A percentile compares a stretch with the other conserved stretches of the same genome.
These are phyloP conservation scores for Mystacornis crossleyi DNA, from an alignment of 2,113 vertebrate genomes.

Conservation along the genomic window DNA sequence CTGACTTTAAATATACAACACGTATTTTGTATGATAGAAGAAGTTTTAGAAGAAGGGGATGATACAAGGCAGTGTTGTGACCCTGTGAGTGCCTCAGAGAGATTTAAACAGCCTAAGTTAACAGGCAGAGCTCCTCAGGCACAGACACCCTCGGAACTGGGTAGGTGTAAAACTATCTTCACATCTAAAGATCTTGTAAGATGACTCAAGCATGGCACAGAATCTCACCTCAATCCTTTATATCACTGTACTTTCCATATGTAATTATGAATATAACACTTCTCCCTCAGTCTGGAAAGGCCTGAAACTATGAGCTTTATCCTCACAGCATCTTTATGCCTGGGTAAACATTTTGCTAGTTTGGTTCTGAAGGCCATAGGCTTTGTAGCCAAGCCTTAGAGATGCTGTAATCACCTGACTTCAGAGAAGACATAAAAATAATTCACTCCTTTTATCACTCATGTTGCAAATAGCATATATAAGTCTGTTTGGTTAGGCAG, in stretches of 20 bases:
- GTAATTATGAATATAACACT: neutral
- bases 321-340: neutral
- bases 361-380: neutral
- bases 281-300: neutral
- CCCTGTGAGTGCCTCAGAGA: neutral
- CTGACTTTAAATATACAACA: neutral
- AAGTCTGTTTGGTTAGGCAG: neutral
- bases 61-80: neutral
- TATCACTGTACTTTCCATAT: neutral
- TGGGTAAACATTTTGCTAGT: neutral
- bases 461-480: fast-evolving
- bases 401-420: neutral
- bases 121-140: neutral
- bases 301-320: neutral
- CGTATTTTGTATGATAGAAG: neutral
- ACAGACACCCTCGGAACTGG: neutral
- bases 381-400: neutral
- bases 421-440: neutral
- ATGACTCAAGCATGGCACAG: neutral
- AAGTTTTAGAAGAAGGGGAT: neutral
- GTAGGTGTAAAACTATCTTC: neutral
- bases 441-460: neutral
- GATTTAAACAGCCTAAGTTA: neutral
- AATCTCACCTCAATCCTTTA: neutral
- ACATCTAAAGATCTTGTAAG: neutral